Base-by-base conservation (phyloP, 2,113 vertebrate genomes). In the Cebus imitator region DNA sequence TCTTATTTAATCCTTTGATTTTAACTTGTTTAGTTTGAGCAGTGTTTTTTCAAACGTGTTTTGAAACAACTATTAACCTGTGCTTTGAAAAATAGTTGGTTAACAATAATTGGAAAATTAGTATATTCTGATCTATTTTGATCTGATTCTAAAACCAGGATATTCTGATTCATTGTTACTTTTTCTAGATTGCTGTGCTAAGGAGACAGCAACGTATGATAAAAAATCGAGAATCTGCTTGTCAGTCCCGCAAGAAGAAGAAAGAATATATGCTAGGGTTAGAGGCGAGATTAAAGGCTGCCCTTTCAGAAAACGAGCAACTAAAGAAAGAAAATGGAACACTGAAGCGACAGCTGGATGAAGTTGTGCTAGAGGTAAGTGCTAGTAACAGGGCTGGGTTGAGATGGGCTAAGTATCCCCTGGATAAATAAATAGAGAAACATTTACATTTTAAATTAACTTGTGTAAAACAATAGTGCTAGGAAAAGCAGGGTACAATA, bases 201-300 rank as follows among this genome's bases (percentile, higher is more conserved):
- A 99, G 99, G 97, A 99, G 99, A 87, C 99, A 99, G 96, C 99
- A 99, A 87, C 99, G 99, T 43, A 99, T 99, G 99, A 99, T 99
- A 94, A 99, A 99, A 98, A 99, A 99, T 98, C 99, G 99, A 0
- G 99, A 99, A 98, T 99, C 99, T 0, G 99, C 99, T 0, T 99
- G 99, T 45, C 98, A 99, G 84, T 99, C 99, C 1, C 99, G 99
- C 61, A 99, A 99, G 97, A 99, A 99, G 97, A 99, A 99, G 97
- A 99, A 99, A 66, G 99, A 99, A 90, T 99, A 99, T 92, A 98
- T 99, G 99, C 97, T 99, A 55, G 98, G 99, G 0, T 98, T 99
- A 92, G 99, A 99, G 97, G 98, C 98, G 0, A 99, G 99, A 20
- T 98, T 99, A 76, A 99, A 99, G 96, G 80, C 99, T 81, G 99